A percentile compares a stretch with the other conserved stretches of the same genome.
phyloP scores from a whole-genome alignment of 2,113 vertebrate species.

The Gulo gulo region DNA sequence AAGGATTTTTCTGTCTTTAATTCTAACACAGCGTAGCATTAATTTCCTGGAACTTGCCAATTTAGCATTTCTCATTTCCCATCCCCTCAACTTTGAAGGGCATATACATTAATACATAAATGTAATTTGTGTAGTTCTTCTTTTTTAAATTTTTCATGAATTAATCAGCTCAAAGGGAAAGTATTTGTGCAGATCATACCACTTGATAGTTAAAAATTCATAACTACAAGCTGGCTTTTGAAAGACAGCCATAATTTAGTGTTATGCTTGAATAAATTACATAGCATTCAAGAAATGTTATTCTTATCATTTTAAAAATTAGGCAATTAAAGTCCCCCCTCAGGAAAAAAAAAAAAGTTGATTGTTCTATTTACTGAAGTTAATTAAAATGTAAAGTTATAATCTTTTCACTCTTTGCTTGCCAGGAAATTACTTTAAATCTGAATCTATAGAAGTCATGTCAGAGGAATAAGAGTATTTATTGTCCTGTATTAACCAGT shows the following conservation, averaged over 20 bases:
- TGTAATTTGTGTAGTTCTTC: neutral
- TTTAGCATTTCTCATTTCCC: neutral
- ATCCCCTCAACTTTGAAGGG: neutral
- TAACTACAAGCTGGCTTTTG: constrained; percentile 58
- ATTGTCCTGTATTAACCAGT: neutral
- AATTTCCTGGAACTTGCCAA: neutral
- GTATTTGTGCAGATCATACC: neutral
- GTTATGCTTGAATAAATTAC: constrained; percentile 64
- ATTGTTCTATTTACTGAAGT: constrained; percentile 62
- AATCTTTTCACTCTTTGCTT: constrained; percentile 43
- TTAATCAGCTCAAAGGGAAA: constrained; percentile 44
- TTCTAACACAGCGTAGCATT: neutral
- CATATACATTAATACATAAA: neutral
- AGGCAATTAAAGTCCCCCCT: constrained; percentile 21
- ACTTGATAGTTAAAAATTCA: constrained; percentile 63
- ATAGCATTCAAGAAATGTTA: constrained; percentile 53
- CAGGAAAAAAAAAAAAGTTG: neutral
- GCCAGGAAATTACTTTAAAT: constrained; percentile 40
- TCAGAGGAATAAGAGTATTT: neutral
- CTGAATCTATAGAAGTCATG: neutral
- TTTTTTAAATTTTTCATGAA: constrained; percentile 51
- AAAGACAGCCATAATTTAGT: constrained; percentile 67
- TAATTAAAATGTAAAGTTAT: constrained; percentile 61
- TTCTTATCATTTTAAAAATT: constrained; percentile 65
- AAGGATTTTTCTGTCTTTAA: neutral